Percentiles rank a stretch among this genome's conserved stretches.
Evolutionary conservation across 2,888 invertebrate species (phyloP).

Genomic region (Drosophila rubida): DNA sequence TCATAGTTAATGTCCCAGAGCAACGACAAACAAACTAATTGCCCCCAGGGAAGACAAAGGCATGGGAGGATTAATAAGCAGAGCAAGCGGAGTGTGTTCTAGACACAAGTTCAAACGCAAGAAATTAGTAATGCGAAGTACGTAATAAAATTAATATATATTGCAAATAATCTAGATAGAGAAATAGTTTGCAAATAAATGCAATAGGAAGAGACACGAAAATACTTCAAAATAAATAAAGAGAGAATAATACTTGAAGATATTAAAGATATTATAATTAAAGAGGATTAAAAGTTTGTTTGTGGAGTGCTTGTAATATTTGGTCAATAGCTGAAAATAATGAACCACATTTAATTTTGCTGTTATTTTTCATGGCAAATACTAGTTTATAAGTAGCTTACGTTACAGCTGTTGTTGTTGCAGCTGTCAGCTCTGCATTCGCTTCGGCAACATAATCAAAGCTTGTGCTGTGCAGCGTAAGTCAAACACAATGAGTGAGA

Average conservation of each 20-base stretch:
- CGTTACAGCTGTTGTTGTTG: neutral
- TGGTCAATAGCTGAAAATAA: neutral
- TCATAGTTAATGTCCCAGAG: slow-evolving; percentile 1
- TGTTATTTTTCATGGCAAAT: neutral
- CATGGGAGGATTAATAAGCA: neutral
- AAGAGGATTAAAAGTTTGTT: neutral
- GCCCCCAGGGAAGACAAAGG: neutral
- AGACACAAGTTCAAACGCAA: no score
- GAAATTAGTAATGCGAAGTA: no score
- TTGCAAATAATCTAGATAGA: no score
- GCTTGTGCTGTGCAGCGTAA: slow-evolving; percentile 17
- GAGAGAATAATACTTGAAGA: neutral
- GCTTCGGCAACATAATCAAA: slow-evolving; percentile 10
- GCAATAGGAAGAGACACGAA: no score
- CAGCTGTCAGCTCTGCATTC: slow-evolving; percentile 9
- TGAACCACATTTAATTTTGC: neutral
- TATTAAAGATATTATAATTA: neutral
- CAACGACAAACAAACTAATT: slow-evolving; percentile 12
- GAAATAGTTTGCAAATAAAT: no score
- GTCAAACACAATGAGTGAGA: slow-evolving; percentile 16
- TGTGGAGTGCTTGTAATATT: neutral
- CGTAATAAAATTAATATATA: no score
- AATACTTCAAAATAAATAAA: no score
- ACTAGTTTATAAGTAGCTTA: slow-evolving; percentile 1
- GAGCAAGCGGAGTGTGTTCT: neutral